Evolutionary conservation across 2,888 invertebrate species (phyloP).

Genomic region (Sipunculus nudus): DNA sequence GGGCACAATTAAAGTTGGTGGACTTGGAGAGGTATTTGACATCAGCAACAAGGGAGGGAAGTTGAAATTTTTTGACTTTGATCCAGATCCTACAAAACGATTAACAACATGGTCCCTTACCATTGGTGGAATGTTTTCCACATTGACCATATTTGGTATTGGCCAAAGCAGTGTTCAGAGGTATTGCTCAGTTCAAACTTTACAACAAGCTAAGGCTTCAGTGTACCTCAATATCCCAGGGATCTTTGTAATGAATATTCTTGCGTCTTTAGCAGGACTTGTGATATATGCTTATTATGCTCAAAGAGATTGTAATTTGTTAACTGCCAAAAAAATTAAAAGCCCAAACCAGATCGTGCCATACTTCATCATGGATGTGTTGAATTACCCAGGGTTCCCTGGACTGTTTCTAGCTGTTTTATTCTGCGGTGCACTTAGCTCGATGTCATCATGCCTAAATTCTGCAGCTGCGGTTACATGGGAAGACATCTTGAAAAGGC

Average conservation of each 20-base stretch:
- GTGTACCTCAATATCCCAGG: slow-evolving; percentile 41
- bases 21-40: slow-evolving; percentile 44
- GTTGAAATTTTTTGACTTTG: slow-evolving; percentile 36
- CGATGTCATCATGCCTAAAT: slow-evolving; percentile 25
- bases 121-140: slow-evolving; percentile 37
- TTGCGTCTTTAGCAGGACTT: slow-evolving; percentile 77
- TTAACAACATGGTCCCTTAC: slow-evolving; percentile 42
- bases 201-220: slow-evolving; percentile 35
- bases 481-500: slow-evolving; percentile 36
- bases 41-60: slow-evolving; percentile 41
- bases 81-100: slow-evolving; percentile 41
- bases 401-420: slow-evolving; percentile 43
- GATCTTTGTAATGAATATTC: slow-evolving; percentile 35
- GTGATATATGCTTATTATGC: slow-evolving; percentile 81
- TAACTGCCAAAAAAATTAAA: slow-evolving; percentile 25
- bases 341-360: slow-evolving; percentile 45
- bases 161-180: slow-evolving; percentile 43
- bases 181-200: slow-evolving; percentile 41
- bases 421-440: slow-evolving; percentile 43
- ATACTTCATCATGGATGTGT: slow-evolving; percentile 38
- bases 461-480: slow-evolving; percentile 40
- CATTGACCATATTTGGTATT: slow-evolving; percentile 40
- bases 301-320: slow-evolving; percentile 38
- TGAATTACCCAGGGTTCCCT: slow-evolving; percentile 39
- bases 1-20: slow-evolving; percentile 49